These are phyloP conservation scores for Thalassophryne amazonica DNA, from an alignment of 2,797 vertebrate genomes.

Conservation along the genomic window DNA sequence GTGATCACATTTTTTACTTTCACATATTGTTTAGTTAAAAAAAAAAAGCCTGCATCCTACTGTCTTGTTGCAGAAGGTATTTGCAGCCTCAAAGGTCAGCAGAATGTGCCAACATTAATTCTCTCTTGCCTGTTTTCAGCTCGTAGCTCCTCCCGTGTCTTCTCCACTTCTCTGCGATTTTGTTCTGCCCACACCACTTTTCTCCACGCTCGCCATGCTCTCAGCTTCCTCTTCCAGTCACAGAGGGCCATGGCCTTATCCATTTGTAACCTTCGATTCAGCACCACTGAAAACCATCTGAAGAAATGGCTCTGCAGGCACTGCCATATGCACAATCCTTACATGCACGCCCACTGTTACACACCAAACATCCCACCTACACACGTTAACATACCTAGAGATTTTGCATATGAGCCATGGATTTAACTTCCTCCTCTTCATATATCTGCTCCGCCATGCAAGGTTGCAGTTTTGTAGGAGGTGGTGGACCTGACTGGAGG, in stretches of 20 bases:
- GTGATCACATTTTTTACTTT: background rate
- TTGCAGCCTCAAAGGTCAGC: background rate
- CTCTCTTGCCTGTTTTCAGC: conserved; percentile 83
- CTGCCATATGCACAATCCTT: conserved; percentile 59
- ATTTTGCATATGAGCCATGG: conserved; percentile 54
- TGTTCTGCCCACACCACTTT: conserved; percentile 78
- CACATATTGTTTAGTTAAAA: background rate
- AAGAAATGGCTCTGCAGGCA: conserved; percentile 89
- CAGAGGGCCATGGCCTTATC: conserved; percentile 86
- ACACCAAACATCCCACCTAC: background rate
- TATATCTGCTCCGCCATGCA: conserved; percentile 22
- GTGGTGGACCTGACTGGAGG: conserved; percentile 22
- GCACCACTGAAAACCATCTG: conserved; percentile 84
- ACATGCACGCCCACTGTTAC: background rate
- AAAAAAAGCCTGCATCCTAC: too few relatives aligned
- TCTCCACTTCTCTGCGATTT: conserved; percentile 72
- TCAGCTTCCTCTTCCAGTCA: conserved; percentile 88
- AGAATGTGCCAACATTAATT: background rate
- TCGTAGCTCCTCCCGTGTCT: conserved; percentile 79
- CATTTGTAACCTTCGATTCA: conserved; percentile 81
- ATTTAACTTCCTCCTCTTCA: conserved; percentile 54
- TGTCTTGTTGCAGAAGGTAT: background rate
- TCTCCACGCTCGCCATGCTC: conserved; percentile 85
- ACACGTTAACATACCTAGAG: conserved; percentile 67
- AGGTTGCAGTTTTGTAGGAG: conserved; percentile 23